phyloP scores from a whole-genome alignment of 2,113 vertebrate species.

The Anhinga rufa region DNA sequence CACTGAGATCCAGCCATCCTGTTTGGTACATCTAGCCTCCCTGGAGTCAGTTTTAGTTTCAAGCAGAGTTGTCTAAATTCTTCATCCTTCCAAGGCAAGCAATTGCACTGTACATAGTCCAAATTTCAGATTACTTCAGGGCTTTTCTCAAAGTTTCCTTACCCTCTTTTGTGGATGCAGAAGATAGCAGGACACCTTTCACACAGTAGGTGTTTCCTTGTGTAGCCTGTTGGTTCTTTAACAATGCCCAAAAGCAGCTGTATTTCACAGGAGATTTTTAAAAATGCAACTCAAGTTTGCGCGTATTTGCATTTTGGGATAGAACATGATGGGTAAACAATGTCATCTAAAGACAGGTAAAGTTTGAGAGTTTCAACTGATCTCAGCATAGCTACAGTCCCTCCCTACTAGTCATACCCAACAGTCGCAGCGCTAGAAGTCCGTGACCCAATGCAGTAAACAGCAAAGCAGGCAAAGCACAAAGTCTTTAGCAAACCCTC shows the following conservation, averaged over 20 bases:
- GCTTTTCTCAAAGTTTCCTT: background rate
- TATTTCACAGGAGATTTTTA: background rate
- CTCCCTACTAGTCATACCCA: background rate
- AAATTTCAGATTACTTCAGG: slow-evolving; percentile 18
- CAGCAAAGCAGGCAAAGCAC: background rate
- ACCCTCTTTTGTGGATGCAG: background rate
- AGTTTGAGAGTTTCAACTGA: background rate
- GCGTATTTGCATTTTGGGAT: background rate
- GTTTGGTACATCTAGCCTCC: background rate
- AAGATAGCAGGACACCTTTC: background rate
- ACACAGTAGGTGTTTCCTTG: background rate
- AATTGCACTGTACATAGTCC: background rate
- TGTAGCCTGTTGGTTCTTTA: background rate
- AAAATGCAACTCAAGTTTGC: background rate
- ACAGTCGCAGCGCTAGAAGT: background rate
- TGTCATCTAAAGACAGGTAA: background rate
- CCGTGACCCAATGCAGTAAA: background rate
- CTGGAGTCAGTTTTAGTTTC: slow-evolving; percentile 28
- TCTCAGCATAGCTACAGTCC: background rate
- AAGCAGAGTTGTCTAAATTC: background rate
- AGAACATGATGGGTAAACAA: background rate
- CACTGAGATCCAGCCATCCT: background rate
- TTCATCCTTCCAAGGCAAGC: slow-evolving; percentile 10
- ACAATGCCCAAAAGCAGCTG: background rate
- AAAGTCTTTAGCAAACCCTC: background rate